A percentile compares a stretch with the other conserved stretches of the same genome.
These are phyloP conservation scores for Conomelus anceps DNA, from an alignment of 2,888 invertebrate genomes.

Conservation along the genomic window DNA sequence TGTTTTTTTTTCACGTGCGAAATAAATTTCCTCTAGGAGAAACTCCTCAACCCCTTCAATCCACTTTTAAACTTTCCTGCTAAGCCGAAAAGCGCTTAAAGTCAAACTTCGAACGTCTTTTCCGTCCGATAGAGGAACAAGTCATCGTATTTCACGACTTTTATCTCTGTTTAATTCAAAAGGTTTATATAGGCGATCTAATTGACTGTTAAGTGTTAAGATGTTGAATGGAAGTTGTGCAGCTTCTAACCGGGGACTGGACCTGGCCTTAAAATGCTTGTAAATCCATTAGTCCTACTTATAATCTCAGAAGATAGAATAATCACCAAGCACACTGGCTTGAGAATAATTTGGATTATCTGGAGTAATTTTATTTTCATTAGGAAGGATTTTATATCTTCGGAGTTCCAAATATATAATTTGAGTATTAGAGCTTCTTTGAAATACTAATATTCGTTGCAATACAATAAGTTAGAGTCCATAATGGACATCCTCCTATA, in stretches of 20 bases:
- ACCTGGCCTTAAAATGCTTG: not conserved
- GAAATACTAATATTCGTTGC: not conserved
- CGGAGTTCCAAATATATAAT: no score
- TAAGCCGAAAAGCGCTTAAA: not conserved
- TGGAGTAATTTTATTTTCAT: not conserved
- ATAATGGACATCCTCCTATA: no score
- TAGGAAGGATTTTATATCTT: no score
- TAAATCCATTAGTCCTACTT: not conserved
- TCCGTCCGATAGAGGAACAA: not conserved
- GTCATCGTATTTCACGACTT: not conserved
- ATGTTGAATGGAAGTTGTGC: not conserved
- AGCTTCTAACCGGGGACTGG: not conserved
- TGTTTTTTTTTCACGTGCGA: not conserved
- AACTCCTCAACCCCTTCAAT: not conserved
- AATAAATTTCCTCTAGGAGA: not conserved
- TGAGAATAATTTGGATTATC: not conserved
- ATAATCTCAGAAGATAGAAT: not conserved
- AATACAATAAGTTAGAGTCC: no score
- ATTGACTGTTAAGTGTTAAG: not conserved
- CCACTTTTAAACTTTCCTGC: not conserved
- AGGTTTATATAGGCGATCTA: not conserved
- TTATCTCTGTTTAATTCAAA: not conserved
- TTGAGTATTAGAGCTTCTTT: not conserved
- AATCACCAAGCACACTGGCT: no score
- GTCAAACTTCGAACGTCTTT: not conserved